phyloP scores from a whole-genome alignment of 2,888 invertebrate genomes.

The Meandrusa payeni region DNA sequence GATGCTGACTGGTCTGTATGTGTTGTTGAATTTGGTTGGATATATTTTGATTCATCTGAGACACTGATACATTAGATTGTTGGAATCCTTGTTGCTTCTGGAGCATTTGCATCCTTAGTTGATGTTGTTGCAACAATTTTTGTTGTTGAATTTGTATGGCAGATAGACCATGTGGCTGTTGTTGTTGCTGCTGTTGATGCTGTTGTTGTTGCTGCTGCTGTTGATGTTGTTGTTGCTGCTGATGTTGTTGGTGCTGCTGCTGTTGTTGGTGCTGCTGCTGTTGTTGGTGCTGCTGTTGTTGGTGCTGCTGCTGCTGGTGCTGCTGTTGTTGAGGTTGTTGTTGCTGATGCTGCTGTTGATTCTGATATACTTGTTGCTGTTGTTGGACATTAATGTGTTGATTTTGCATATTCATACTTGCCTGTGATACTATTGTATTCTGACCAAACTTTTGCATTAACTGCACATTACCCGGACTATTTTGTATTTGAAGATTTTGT shows the following conservation, averaged over 20 bases:
- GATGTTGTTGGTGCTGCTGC: slow-evolving; percentile 34
- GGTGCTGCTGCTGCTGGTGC: slow-evolving; percentile 31
- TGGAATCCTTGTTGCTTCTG: slow-evolving; percentile 54
- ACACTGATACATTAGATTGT: slow-evolving; percentile 64
- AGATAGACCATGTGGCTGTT: slow-evolving; percentile 67
- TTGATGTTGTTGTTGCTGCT: slow-evolving; percentile 38
- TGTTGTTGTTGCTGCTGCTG: slow-evolving; percentile 35
- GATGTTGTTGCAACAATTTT: slow-evolving; percentile 80
- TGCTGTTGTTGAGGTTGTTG: slow-evolving; percentile 44
- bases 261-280: slow-evolving; percentile 46
- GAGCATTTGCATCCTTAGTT: slow-evolving; percentile 76
- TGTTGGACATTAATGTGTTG: slow-evolving; percentile 64
- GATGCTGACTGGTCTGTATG: slow-evolving; percentile 62
- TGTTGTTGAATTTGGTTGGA: slow-evolving; percentile 67
- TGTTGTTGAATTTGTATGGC: slow-evolving; percentile 78
- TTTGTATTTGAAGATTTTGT: slow-evolving; percentile 69
- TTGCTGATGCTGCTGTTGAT: slow-evolving; percentile 47
- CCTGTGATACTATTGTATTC: slow-evolving; percentile 57
- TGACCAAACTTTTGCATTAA: slow-evolving; percentile 68
- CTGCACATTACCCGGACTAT: slow-evolving; percentile 59
- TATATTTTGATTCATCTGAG: slow-evolving; percentile 68
- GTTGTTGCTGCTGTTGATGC: slow-evolving; percentile 46
- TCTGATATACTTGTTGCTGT: slow-evolving; percentile 58
- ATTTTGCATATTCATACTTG: slow-evolving; percentile 53
- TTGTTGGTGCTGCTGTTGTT: slow-evolving; percentile 53